phyloP scores from a whole-genome alignment of 2,797 vertebrate species.

The Chanos chanos region DNA sequence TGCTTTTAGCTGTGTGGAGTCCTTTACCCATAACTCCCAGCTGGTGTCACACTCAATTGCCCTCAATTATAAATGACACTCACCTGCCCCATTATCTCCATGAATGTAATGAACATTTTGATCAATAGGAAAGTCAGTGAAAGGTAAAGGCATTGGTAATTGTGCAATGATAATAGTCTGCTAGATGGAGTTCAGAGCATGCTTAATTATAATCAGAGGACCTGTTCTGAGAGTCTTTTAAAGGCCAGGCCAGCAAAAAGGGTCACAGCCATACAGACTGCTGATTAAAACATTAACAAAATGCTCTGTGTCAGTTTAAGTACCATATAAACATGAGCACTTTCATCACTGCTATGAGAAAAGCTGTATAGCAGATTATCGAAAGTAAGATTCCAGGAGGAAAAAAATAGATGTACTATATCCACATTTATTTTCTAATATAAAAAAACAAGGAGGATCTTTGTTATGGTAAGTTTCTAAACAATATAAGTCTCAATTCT shows the following conservation, averaged over 20 bases:
- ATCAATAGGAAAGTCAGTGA: slow-evolving; percentile 48
- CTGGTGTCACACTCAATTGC: not conserved
- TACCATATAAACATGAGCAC: too few relatives aligned
- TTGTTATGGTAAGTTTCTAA: too few relatives aligned
- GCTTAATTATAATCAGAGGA: slow-evolving; percentile 22
- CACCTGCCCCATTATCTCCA: slow-evolving; percentile 56
- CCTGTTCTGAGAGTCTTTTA: slow-evolving; percentile 1
- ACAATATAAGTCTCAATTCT: too few relatives aligned
- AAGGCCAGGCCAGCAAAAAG: slow-evolving; percentile 1
- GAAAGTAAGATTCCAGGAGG: too few relatives aligned
- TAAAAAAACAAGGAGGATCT: too few relatives aligned
- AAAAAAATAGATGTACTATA: too few relatives aligned
- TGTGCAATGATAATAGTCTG: slow-evolving; percentile 43
- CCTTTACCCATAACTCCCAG: slow-evolving; percentile 7
- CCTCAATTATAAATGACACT: slow-evolving; percentile 44
- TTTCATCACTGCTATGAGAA: too few relatives aligned
- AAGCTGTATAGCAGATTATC: too few relatives aligned
- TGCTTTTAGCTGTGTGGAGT: slow-evolving; percentile 5
- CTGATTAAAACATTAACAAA: too few relatives aligned
- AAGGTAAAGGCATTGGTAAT: slow-evolving; percentile 52
- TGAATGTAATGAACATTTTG: slow-evolving; percentile 60
- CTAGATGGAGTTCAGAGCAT: slow-evolving; percentile 22
- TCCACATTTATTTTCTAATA: too few relatives aligned
- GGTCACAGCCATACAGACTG: not conserved
- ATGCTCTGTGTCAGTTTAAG: too few relatives aligned